phyloP scores from a whole-genome alignment of 2,113 vertebrate genomes.

The Megaleporinus macrocephalus region DNA sequence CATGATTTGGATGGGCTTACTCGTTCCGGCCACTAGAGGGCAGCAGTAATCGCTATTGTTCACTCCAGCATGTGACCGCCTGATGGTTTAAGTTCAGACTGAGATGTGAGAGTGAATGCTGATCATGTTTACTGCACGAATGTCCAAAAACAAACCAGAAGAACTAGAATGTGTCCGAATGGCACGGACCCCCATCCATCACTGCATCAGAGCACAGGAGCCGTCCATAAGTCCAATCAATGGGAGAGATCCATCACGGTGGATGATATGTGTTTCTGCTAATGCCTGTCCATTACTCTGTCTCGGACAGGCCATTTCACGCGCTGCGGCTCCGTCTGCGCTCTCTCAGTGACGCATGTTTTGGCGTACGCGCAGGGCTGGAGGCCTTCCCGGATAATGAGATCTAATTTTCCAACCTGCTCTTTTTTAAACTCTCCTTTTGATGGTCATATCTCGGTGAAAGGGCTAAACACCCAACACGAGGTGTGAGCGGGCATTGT shows the following conservation, averaged over 20 bases:
- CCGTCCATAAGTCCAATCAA: background rate
- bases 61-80: background rate
- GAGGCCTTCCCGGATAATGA: slow-evolving; percentile 10
- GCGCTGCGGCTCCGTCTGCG: background rate
- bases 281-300: slow-evolving; percentile 33
- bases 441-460: background rate
- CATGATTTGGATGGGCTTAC: background rate
- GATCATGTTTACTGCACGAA: background rate
- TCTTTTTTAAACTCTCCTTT: background rate
- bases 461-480: too few relatives aligned
- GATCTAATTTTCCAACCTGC: background rate
- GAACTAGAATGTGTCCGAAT: background rate
- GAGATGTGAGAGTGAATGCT: too few relatives aligned
- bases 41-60: background rate
- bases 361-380: background rate
- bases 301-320: slow-evolving; percentile 30
- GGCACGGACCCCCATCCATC: background rate
- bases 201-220: background rate
- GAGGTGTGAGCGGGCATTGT: too few relatives aligned
- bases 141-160: too few relatives aligned
- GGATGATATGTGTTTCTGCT: slow-evolving; percentile 42
- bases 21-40: slow-evolving; percentile 17
- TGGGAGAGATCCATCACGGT: background rate
- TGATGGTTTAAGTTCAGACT: background rate
- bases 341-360: slow-evolving; percentile 25